A percentile compares a stretch with the other conserved stretches of the same genome.
Conservation (phyloP, 2,113 vertebrate species). For the Agelaius phoeniceus region DNA sequence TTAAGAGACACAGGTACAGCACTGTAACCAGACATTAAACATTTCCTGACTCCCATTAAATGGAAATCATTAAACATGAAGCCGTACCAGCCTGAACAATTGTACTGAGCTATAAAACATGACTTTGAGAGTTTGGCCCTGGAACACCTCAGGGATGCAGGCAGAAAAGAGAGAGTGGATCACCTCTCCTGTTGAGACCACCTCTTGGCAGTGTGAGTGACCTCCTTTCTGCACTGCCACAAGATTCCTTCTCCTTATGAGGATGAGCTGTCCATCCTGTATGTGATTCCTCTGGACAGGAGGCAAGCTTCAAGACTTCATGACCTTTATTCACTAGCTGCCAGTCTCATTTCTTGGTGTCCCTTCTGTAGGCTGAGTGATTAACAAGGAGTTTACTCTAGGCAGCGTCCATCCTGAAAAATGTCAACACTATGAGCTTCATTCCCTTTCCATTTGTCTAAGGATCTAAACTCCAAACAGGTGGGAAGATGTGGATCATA, state of each 20-base stretch:
- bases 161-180: background rate
- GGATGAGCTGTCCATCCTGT: background rate
- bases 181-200: background rate
- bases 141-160: background rate
- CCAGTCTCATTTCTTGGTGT: background rate
- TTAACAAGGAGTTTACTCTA: background rate
- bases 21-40: background rate
- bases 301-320: background rate
- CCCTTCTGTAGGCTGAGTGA: background rate
- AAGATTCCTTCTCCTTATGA: background rate
- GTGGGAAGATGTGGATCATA: background rate
- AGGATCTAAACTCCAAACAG: background rate
- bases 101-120: background rate
- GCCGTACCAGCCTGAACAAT: background rate
- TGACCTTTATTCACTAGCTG: background rate
- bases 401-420: background rate
- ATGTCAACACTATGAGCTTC: fast-evolving
- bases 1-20: background rate
- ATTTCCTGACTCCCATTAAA: background rate
- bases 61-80: conserved; percentile 2
- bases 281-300: background rate
- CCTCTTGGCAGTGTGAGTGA: fast-evolving
- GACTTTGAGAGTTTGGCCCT: background rate
- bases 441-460: background rate
- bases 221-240: background rate